A percentile compares a stretch with the other conserved stretches of the same genome.
Conservation (phyloP, 1,140 invertebrate genomes). For the Polypedilum vanderplanki region DNA sequence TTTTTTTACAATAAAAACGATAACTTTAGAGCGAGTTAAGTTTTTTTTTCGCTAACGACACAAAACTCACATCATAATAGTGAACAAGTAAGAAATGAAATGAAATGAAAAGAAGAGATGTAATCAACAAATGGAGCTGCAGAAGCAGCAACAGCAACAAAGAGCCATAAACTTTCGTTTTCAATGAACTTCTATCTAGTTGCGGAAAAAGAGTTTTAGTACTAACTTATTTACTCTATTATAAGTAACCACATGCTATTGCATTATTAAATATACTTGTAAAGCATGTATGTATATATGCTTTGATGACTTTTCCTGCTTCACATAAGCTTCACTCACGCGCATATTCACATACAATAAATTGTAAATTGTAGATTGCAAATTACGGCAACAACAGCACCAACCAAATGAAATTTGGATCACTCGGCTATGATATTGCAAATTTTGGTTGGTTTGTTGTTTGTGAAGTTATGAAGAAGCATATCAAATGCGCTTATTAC, state of each 20-base stretch:
- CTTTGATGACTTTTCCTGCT: conserved; percentile 17
- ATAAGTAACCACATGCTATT: conserved; percentile 1
- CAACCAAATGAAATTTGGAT: background rate
- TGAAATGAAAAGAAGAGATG: background rate
- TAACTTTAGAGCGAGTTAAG: background rate
- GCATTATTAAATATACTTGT: conserved; percentile 3
- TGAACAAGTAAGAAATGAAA: background rate
- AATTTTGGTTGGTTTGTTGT: background rate
- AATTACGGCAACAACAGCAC: background rate
- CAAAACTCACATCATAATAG: conserved; percentile 10
- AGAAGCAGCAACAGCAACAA: background rate
- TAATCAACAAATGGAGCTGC: background rate
- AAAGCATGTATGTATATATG: background rate
- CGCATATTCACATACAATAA: background rate
- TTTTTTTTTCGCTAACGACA: background rate
- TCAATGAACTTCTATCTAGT: conserved; percentile 15
- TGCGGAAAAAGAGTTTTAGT: background rate
- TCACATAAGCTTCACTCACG: conserved; percentile 16
- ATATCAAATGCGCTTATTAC: background rate
- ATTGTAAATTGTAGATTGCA: background rate
- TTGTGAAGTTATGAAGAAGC: conserved; percentile 1
- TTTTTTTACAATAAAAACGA: background rate
- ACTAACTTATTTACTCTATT: background rate
- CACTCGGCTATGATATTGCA: conserved; percentile 10
- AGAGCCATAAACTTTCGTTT: conserved; percentile 18